Evolutionary conservation across 2,113 vertebrate species (phyloP), one percentile per base, ranked within the genome.

Genomic region (Aix galericulata): DNA sequence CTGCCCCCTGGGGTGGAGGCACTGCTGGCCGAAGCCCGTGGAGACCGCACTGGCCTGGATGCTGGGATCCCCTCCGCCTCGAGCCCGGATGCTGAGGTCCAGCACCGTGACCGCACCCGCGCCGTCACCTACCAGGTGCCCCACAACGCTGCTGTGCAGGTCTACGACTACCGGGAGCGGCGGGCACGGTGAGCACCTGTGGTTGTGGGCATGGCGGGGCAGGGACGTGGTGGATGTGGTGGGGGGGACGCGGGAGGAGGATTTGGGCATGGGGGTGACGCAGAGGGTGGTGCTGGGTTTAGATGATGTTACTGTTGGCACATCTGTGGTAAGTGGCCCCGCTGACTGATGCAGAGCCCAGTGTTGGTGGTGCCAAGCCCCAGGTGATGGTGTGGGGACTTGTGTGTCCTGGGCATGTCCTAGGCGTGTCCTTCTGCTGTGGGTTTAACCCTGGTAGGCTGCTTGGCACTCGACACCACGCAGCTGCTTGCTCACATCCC

Each of bases 151-250:
- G 98, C 99, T 0, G 97, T 99, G 31, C 99, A 99, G 96, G 98
- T 99, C 32, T 99, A 99, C 1, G 99, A 99, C 98, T 99, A 99
- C 98, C 95, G 98, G 20, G 98, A 98, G 95, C 99, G 99, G 95
- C 97, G 46, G 50, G 98, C 99, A 50, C 98, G 99, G 98, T 99
- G 93, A 97, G 97, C 13, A 2, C 4, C 26, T 1, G 2, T 16
- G 7, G 31, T 2, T 32, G 16, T 17, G 34, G 52, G 32, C 11
- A 3, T 13, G 3, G n/a, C 9, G 34, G 20, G 34, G 10, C 31
- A 17, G 44, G 44, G 58, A 17, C 3, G 1, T 6, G 11, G 46
- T 11, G 34, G 59, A 9, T 22, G 18, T 6, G 6, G 2, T 6
- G 10, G 32, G 13, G 5, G 15, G 55, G 55, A 32, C 1, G 1